phyloP scores from a whole-genome alignment of 2,797 vertebrate genomes.

The Luscinia luscinia region DNA sequence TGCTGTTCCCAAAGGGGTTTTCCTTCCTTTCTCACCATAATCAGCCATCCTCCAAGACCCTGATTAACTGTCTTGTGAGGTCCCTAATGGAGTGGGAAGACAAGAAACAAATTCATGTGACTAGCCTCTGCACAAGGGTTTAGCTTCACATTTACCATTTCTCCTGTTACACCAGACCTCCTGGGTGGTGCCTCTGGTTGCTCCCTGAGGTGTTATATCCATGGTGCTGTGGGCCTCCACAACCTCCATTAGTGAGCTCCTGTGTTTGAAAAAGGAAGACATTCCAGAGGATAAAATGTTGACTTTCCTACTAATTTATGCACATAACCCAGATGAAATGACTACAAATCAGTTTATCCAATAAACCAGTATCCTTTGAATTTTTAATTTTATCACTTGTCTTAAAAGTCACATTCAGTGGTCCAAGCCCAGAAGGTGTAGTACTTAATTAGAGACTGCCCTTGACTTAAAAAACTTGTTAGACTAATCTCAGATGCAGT shows the following conservation, averaged over 20 bases:
- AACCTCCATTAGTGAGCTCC: not conserved
- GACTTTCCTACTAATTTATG: not conserved
- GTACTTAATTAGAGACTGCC: not conserved
- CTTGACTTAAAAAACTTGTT: not conserved
- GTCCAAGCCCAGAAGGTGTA: not conserved
- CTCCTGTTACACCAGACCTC: not conserved
- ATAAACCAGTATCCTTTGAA: not conserved
- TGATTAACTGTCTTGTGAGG: not conserved
- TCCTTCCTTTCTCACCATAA: not conserved
- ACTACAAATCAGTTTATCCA: not conserved
- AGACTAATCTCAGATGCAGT: not conserved
- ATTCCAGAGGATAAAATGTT: not conserved
- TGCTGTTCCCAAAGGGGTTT: not conserved
- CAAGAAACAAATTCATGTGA: not conserved
- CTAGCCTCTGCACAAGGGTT: not conserved
- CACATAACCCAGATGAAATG: not conserved
- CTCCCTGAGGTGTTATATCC: not conserved
- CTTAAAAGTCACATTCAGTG: not conserved
- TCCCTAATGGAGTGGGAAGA: not conserved
- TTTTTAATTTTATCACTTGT: not conserved
- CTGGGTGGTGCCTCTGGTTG: not conserved
- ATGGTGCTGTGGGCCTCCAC: not conserved
- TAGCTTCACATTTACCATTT: not conserved
- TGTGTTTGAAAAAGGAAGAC: not conserved
- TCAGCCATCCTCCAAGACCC: not conserved